Conservation (phyloP, 2,888 invertebrate genomes). For the Pachliopta kotzebuea region DNA sequence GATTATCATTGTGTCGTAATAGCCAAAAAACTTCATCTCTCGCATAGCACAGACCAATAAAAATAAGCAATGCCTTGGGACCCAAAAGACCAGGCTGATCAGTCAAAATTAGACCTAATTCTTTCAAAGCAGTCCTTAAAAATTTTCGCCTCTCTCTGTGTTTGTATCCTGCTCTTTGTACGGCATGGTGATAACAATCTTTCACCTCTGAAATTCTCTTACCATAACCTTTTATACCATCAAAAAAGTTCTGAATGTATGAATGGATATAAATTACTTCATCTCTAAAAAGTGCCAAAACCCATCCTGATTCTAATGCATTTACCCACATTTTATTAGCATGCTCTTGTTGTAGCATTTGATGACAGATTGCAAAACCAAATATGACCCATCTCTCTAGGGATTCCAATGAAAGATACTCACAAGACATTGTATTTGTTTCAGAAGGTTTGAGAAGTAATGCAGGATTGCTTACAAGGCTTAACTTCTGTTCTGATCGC, state of each 20-base stretch:
- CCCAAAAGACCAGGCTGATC: slow-evolving; percentile 99
- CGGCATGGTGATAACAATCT: slow-evolving; percentile 94
- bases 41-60: slow-evolving; percentile 97
- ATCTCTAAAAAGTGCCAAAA: slow-evolving; percentile 96
- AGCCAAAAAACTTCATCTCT: slow-evolving; percentile 99
- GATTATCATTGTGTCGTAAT: slow-evolving; percentile 96
- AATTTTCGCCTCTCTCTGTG: slow-evolving; percentile 98
- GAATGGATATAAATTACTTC: slow-evolving; percentile 98
- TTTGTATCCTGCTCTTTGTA: slow-evolving; percentile 93
- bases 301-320: slow-evolving; percentile 96
- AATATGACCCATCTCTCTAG: slow-evolving; percentile 99
- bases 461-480: slow-evolving; percentile 96
- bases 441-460: slow-evolving; percentile 96
- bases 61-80: slow-evolving; percentile 97
- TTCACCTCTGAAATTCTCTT: slow-evolving; percentile 97
- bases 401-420: slow-evolving; percentile 96
- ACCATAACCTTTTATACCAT: slow-evolving; percentile 95
- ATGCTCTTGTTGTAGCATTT: slow-evolving; percentile 90
- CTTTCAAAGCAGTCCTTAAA: slow-evolving; percentile 95
- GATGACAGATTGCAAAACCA: slow-evolving; percentile 95
- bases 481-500: slow-evolving; percentile 95
- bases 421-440: slow-evolving; percentile 98
- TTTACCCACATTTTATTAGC: slow-evolving; percentile 94
- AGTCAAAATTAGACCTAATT: slow-evolving; percentile 95
- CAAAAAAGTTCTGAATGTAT: slow-evolving; percentile 95